Evolutionary conservation across 2,113 vertebrate species (phyloP).

Genomic region (Upupa epops): DNA sequence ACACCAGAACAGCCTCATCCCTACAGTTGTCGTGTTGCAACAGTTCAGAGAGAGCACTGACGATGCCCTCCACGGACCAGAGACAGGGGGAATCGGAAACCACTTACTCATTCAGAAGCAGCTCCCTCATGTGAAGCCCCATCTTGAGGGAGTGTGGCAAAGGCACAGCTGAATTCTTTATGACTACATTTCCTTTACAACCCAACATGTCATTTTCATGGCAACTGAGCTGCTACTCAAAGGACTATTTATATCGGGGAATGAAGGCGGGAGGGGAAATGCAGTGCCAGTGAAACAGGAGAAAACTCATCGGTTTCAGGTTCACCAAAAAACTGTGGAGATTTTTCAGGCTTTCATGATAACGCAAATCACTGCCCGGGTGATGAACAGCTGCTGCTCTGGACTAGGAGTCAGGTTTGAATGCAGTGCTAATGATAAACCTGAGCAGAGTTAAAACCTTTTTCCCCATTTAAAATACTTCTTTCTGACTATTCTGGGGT

Average conservation of each 20-base stretch:
- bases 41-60: neutral
- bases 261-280: neutral
- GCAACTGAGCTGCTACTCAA: neutral
- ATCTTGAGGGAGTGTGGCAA: neutral
- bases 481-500: neutral
- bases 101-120: neutral
- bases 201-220: neutral
- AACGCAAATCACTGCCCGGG: neutral
- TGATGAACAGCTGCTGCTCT: neutral
- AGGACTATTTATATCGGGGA: constrained; percentile 2
- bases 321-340: neutral
- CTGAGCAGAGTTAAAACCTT: neutral
- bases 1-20: neutral
- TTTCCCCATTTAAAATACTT: neutral
- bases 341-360: neutral
- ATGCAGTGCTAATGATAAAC: neutral
- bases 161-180: neutral
- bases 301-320: constrained; percentile 7
- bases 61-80: neutral
- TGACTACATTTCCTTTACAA: neutral
- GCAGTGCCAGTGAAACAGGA: neutral
- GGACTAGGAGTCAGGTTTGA: neutral
- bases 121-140: neutral
- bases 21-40: neutral
- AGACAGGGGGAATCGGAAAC: neutral